Evolutionary conservation across 2,888 invertebrate species (phyloP), one percentile per base, ranked within the genome.

Genomic region (Fragum sueziense): DNA sequence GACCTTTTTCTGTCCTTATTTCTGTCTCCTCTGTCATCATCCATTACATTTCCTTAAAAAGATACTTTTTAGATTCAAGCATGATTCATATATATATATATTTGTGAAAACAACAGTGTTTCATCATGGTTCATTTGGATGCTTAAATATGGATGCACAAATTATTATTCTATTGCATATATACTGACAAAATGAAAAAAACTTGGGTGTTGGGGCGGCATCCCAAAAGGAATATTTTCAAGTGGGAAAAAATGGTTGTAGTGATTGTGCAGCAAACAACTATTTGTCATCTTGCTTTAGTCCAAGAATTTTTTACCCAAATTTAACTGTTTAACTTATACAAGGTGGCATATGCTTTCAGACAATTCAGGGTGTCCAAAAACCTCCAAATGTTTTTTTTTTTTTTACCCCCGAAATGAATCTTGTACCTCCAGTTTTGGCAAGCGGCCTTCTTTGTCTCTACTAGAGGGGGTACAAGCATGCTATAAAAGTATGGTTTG

Each of bases 1-100:
- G 85, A 84, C 62, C 85, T 76, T 65, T 72, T 72, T 76, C 79
- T 80, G 11, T 80, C 80, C 59, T 74, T 79, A 25, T 54, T 59
- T 41, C 70, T 57, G 29, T 54, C 70, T 34, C 37, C 47, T 41
- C 65, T 37, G 14, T 65, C 65, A 65, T 65, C 65, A 65, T 65
- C 34, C 29, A 29, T 2, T 6, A 62, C 31, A 62, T 62, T 65
- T 1, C 65, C 65, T 65, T 1, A 29, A 27, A 4, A 29, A 29
- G 29, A 61, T 4, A 29, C 3, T 2, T 22, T 25, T 25, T n/a
- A 52, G 29, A 59, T 27, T 14, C 25, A 9, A 4, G 4, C 25
- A 29, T 22, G 14, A 27, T 54, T 7, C n/a, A 54, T 14, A 11
- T n/a, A 22, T 54, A 11, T 17, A n/a, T 54, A 17, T 7, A n/a